Percentiles rank a stretch among this genome's conserved stretches.
Evolutionary conservation across 2,113 vertebrate genomes (phyloP).

Genomic region (Acrocephalus arundinaceus): DNA sequence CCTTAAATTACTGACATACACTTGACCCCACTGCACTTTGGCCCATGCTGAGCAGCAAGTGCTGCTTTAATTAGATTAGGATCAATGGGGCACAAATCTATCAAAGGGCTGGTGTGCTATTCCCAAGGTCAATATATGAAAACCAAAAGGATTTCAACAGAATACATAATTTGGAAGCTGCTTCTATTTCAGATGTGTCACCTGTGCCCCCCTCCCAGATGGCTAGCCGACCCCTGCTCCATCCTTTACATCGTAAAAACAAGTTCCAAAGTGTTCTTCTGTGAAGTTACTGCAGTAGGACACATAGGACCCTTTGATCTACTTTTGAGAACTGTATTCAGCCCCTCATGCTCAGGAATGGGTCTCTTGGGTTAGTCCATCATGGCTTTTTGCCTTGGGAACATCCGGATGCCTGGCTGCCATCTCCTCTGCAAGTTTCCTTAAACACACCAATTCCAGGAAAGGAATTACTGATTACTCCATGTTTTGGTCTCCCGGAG

Average conservation of each 20-base stretch:
- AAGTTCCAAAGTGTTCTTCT: background rate
- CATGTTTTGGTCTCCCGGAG: background rate
- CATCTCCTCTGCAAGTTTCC: background rate
- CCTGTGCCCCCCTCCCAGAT: background rate
- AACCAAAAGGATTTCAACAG: background rate
- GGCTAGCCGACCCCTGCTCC: accelerated
- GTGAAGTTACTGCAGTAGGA: background rate
- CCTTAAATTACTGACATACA: background rate
- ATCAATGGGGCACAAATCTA: background rate
- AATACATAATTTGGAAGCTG: background rate
- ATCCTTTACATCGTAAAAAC: background rate
- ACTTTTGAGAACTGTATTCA: background rate
- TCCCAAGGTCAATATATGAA: background rate
- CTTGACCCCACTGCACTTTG: background rate
- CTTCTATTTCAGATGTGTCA: background rate
- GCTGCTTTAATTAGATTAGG: background rate
- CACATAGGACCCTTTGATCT: background rate
- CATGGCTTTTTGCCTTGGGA: background rate
- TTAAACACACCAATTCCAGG: background rate
- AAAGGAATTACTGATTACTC: background rate
- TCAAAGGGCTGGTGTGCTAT: accelerated
- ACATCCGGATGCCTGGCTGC: accelerated
- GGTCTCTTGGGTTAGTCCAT: accelerated
- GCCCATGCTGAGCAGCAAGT: background rate
- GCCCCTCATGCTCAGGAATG: background rate